Evolutionary conservation across 2,888 invertebrate species (phyloP), one percentile per base, ranked within the genome.

Genomic region (Meganola albula): DNA sequence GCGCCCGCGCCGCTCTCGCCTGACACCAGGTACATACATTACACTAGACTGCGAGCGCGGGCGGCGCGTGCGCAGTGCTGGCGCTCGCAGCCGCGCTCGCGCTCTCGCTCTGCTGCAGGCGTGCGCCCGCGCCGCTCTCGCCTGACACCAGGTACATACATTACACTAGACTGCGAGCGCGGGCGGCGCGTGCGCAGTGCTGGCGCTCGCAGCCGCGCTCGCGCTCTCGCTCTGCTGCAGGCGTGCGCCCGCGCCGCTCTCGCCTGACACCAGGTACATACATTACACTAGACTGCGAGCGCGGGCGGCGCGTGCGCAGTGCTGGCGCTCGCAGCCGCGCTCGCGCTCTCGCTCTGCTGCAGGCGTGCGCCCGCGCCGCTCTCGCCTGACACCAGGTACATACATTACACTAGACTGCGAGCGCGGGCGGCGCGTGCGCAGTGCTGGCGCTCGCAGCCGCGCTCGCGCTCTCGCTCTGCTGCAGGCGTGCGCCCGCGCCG

Each of bases 181-280:
- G 6, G 16, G 16, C n/a, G n/a, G n/a, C 6, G 16, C 16, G 16
- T 16, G 6, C 16, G 6, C 16, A 16, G 6, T 16, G 6, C 16
- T 6, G 16, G 4, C 16, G 16, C 16, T 6, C 16, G 16, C 4
- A 6, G 6, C 16, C 6, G 16, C 16, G 6, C 16, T 5, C 16
- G 6, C 16, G 6, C 16, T 16, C 4, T 16, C 16, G 6, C 16
- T 6, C 16, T 4, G 6, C 6, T 5, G 4, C 16, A 16, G 16
- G 16, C 6, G 16, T 6, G 16, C 6, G 16, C 20, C 4, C 5
- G 1, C 13, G 14, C 6, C n/a, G 31, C 66, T 77, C 16, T 76
- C 80, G 34, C 70, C 71, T 73, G 82, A 38, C 48, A 43, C 37
- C 31, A 34, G 40, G 38, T 40, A 4, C 16, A 6, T 16, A 16